Evolutionary conservation across 1,140 invertebrate species (phyloP).

Genomic region (Orussus abietinus): DNA sequence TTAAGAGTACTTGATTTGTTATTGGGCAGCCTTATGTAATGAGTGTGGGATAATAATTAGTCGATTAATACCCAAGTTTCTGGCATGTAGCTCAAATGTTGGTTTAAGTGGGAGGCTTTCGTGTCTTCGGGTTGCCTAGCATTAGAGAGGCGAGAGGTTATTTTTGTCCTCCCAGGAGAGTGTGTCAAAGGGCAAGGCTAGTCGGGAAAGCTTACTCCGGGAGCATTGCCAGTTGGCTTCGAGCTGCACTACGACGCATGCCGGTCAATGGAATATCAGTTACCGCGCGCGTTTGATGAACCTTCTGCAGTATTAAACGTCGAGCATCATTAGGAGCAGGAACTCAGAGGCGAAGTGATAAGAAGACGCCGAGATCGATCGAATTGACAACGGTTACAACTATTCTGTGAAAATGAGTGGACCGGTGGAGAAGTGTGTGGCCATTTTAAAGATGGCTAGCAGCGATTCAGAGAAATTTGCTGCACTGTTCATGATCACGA

Average conservation of each 20-base stretch:
- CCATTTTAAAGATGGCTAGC: conserved; percentile 70
- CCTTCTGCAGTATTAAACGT: background rate
- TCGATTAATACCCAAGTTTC: no score
- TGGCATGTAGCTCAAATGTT: no score
- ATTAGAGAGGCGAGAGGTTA: conserved; percentile 18
- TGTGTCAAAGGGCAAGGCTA: conserved; percentile 54
- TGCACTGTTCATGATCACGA: conserved; percentile 84
- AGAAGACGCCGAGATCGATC: no score
- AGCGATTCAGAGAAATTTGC: conserved; percentile 90
- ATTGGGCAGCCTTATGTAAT: no score
- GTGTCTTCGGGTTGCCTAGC: no score
- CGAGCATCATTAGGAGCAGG: no score
- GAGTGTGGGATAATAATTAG: no score
- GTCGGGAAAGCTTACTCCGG: conserved; percentile 23
- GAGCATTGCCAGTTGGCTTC: conserved; percentile 47
- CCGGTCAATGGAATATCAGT: background rate
- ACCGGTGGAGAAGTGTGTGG: conserved; percentile 77
- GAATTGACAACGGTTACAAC: conserved; percentile 1
- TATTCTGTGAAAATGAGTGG: conserved; percentile 42
- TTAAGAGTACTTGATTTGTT: no score
- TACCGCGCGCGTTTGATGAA: background rate
- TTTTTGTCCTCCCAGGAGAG: conserved; percentile 33
- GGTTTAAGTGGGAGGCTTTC: no score
- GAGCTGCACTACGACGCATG: conserved; percentile 15
- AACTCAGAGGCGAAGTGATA: no score